A percentile compares a stretch with the other conserved stretches of the same genome.
Conservation (phyloP, 2,113 vertebrate species). For the Oceanodroma tethys region DNA sequence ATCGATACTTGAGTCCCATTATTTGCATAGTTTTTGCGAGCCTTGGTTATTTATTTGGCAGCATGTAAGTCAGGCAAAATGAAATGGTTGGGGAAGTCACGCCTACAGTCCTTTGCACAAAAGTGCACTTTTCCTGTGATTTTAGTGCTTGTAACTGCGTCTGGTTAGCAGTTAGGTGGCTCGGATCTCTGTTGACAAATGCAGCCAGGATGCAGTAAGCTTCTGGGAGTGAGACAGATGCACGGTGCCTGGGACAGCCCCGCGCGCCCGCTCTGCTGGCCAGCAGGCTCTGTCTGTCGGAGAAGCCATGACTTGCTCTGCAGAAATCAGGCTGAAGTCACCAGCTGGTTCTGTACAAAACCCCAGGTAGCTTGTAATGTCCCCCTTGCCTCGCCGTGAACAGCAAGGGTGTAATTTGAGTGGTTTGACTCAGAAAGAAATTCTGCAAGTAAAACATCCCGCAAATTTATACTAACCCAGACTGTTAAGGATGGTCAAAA, state of each 20-base stretch:
- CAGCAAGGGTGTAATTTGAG: not conserved
- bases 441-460: not conserved
- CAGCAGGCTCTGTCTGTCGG: not conserved
- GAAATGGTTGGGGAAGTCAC: not conserved
- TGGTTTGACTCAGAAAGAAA: not conserved
- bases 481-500: not conserved
- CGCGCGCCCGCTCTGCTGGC: fast-evolving
- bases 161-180: not conserved
- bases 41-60: not conserved
- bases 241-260: not conserved
- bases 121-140: not conserved
- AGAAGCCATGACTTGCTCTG: not conserved
- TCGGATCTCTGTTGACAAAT: not conserved
- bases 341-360: not conserved
- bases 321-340: not conserved
- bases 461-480: not conserved
- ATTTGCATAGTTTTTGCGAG: not conserved
- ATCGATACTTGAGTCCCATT: fast-evolving
- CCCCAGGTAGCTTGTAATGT: not conserved
- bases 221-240: not conserved
- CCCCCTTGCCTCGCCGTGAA: not conserved
- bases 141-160: not conserved
- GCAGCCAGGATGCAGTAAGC: not conserved
- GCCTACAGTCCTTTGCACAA: not conserved
- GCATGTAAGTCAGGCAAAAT: not conserved